Evolutionary conservation across 2,797 vertebrate genomes (phyloP), one percentile per base, ranked within the genome.

Genomic region (Microcaecilia unicolor): DNA sequence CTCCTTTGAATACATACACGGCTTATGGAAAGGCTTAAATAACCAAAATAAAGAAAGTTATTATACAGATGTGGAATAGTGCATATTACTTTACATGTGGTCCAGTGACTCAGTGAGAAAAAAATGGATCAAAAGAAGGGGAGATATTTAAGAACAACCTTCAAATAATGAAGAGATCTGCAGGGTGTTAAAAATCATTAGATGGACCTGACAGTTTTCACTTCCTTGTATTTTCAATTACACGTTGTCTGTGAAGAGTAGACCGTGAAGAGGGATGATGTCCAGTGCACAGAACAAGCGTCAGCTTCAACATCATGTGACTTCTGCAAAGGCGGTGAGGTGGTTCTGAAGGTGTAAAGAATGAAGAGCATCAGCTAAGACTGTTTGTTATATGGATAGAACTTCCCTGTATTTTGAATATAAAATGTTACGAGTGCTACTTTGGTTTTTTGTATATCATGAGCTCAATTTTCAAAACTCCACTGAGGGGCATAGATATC

Each of bases 291-390:
- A 48, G 91, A 88, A 76, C 80, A 80, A 17, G 82, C 86, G 8
- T 85, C 83, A 23, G 80, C 84, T n/a, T 93, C 92, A 75, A 83
- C 80, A 87, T 98, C 95, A 98, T 97, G 95, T 98, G 90, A 98
- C 91, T 83, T 98, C 95, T 55, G 93, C 88, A 72, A 98, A 98
- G 87, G 89, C 75, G 25, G 79, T 76, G 89, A 97, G 89, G 87
- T 96, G 93, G 86, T 98, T 98, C 95, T 98, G 72, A 12, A 5
- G 64, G 41, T 68, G 23, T 63, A 54, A 72, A 58, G 58, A 61
- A 50, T 65, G n/a, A n/a, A n/a, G n/a, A n/a, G n/a, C n/a, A n/a
- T n/a, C n/a, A n/a, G n/a, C n/a, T n/a, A n/a, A n/a, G n/a, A n/a
- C n/a, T n/a, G n/a, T n/a, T n/a, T n/a, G n/a, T n/a, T n/a, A n/a